Percentiles rank a stretch among this genome's conserved stretches.
Conservation (phyloP, 2,888 invertebrate genomes). For the Amphipoea lucens region DNA sequence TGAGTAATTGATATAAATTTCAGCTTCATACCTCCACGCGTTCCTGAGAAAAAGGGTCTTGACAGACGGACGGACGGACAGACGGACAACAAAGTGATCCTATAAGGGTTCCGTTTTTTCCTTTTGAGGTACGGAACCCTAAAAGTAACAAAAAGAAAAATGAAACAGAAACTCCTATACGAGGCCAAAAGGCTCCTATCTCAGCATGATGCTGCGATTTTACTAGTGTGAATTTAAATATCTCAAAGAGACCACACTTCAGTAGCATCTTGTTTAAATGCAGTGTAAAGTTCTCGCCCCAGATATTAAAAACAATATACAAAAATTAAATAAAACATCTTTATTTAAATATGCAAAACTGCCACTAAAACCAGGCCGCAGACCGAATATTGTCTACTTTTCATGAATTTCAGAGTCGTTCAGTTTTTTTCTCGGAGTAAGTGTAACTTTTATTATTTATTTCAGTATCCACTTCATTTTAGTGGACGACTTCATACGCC, state of each 20-base stretch:
- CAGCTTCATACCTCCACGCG: no score
- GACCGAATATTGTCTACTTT: constrained; percentile 58
- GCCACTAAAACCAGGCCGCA: constrained; percentile 38
- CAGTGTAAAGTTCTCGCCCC: constrained; percentile 20
- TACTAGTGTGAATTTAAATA: constrained; percentile 25
- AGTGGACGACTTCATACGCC: constrained; percentile 32
- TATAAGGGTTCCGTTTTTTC: no score
- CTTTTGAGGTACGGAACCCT: no score
- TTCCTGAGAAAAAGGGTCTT: no score
- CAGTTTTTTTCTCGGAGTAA: constrained; percentile 40
- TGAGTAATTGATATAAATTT: no score
- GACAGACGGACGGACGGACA: no score
- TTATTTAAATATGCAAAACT: constrained; percentile 64
- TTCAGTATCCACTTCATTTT: constrained; percentile 47
- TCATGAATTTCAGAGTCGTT: constrained; percentile 53
- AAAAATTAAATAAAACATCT: constrained; percentile 43
- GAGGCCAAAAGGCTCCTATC: no score
- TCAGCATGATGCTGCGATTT: no score
- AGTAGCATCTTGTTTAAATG: not conserved
- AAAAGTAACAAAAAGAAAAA: no score
- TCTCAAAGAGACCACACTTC: not conserved
- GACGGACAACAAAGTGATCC: no score
- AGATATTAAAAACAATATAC: constrained; percentile 38
- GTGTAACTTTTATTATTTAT: constrained; percentile 48
- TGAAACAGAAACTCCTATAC: no score